These are phyloP conservation scores for Acromyrmex echinatior DNA, from an alignment of 1,140 invertebrate species.

Conservation along the genomic window DNA sequence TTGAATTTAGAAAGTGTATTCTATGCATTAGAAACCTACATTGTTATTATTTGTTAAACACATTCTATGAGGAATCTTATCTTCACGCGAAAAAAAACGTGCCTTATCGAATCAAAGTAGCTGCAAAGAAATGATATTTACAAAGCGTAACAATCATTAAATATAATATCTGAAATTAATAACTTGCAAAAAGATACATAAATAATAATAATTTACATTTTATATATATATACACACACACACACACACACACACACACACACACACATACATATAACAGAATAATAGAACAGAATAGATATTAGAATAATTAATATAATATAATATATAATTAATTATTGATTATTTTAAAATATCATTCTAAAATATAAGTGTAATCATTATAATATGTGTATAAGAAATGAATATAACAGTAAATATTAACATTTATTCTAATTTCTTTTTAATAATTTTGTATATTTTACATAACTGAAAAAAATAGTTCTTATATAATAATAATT, in stretches of 20 bases:
- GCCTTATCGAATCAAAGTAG: not conserved
- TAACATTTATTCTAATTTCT: not conserved
- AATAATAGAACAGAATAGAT: not conserved
- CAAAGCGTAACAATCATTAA: not conserved
- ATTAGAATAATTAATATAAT: constrained; percentile 2
- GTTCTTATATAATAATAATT: not conserved
- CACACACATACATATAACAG: too few species aligned
- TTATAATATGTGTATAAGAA: too few species aligned
- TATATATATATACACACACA: not conserved
- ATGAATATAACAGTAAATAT: not conserved
- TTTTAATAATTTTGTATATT: not conserved
- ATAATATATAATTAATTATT: not conserved
- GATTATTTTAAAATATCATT: not conserved
- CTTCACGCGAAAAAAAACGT: not conserved
- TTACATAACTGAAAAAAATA: not conserved
- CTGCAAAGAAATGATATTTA: not conserved
- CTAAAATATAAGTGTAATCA: not conserved
- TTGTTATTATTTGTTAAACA: not conserved
- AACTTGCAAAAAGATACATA: not conserved
- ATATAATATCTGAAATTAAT: not conserved
- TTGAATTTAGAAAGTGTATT: not conserved
- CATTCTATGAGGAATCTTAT: not conserved
- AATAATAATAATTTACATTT: not conserved
- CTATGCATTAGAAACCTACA: not conserved
- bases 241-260: too few species aligned